phyloP scores from a whole-genome alignment of 35 echinoderm and acorn worm genomes.

The Patiria miniata region DNA sequence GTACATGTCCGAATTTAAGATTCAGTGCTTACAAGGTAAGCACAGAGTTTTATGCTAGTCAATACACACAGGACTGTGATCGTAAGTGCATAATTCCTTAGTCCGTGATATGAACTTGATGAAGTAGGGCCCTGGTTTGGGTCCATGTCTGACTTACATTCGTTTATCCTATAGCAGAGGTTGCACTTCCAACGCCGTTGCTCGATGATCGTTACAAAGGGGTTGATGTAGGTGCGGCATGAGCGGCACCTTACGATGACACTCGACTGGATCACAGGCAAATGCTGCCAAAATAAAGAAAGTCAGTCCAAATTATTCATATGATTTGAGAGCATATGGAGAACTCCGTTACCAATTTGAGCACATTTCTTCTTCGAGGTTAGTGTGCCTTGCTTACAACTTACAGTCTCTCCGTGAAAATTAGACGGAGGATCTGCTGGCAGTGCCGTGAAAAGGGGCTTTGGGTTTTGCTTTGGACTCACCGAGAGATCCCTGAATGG shows the following conservation, averaged over 20 bases:
- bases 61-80: too few species aligned
- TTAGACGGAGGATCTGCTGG: too few species aligned
- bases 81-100: too few species aligned
- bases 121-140: too few species aligned
- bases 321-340: not conserved
- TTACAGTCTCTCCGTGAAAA: too few species aligned
- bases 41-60: too few species aligned
- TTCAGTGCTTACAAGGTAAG: too few species aligned
- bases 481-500: slow-evolving; percentile 96
- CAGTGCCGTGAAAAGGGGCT: not conserved
- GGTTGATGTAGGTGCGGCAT: slow-evolving; percentile 98
- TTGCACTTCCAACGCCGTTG: slow-evolving; percentile 95
- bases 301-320: not conserved
- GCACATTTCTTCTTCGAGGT: too few species aligned
- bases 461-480: slow-evolving; percentile 18
- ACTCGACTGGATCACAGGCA: slow-evolving; percentile 98
- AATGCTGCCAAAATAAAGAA: slow-evolving; percentile 79
- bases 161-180: slow-evolving; percentile 92
- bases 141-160: slow-evolving; percentile 65
- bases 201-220: slow-evolving; percentile 92
- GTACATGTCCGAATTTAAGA: not conserved
- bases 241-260: slow-evolving; percentile 96
- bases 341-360: not conserved
- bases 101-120: too few species aligned
- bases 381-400: too few species aligned